Evolutionary conservation across 2,888 invertebrate species (phyloP).

Genomic region (Hirtodrosophila histrioides): DNA sequence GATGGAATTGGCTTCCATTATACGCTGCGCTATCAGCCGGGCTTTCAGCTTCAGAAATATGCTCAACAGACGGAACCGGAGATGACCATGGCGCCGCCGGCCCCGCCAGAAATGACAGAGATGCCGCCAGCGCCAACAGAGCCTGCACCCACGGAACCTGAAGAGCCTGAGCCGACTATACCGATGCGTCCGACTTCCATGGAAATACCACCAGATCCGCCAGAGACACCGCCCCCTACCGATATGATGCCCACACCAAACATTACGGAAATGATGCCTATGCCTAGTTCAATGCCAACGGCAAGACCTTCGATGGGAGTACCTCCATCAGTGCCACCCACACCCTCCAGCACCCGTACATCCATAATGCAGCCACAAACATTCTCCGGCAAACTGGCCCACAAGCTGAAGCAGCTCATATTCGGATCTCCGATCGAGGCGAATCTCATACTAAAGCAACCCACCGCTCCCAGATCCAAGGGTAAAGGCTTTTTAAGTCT

Average conservation of each 20-base stretch:
- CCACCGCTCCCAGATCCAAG: constrained; percentile 63
- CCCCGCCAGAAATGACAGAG: constrained; percentile 40
- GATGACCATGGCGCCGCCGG: constrained; percentile 35
- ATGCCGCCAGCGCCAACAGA: constrained; percentile 38
- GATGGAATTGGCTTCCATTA: constrained; percentile 66
- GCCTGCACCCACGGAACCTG: constrained; percentile 29
- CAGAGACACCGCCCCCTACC: constrained; percentile 28
- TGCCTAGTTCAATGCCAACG: constrained; percentile 28
- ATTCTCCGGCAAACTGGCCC: constrained; percentile 50
- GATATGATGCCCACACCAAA: constrained; percentile 27
- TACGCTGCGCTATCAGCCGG: constrained; percentile 75
- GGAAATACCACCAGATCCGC: constrained; percentile 14
- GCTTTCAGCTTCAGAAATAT: constrained; percentile 64
- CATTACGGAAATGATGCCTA: constrained; percentile 34
- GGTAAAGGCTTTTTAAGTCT: constrained; percentile 87
- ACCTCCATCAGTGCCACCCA: constrained; percentile 37
- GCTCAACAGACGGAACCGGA: constrained; percentile 53
- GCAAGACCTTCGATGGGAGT: constrained; percentile 33
- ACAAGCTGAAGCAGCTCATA: constrained; percentile 75
- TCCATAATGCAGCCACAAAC: constrained; percentile 77
- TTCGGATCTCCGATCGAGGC: constrained; percentile 77
- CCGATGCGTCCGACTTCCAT: constrained; percentile 54
- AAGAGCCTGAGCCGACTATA: constrained; percentile 63
- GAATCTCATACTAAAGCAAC: constrained; percentile 75
- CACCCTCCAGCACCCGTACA: constrained; percentile 57